A percentile compares a stretch with the other conserved stretches of the same genome.
Conservation (phyloP, 2,888 invertebrate genomes). For the Chymomyza procnemis region DNA sequence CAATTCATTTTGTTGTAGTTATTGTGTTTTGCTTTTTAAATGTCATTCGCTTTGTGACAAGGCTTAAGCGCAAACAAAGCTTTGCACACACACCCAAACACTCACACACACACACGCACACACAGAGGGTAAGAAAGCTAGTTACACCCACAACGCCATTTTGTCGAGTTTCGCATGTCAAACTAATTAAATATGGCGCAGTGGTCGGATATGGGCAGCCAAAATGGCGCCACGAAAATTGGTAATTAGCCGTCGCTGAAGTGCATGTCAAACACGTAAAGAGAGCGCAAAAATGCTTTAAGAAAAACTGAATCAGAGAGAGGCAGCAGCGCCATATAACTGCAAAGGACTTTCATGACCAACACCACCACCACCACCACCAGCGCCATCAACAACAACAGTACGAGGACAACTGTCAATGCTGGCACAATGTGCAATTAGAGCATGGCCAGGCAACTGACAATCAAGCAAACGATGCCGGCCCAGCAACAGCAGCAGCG, state of each 20-base stretch:
- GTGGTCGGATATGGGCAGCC: constrained; percentile 42
- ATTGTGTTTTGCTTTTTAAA: constrained; percentile 8
- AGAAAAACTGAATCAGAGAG: background rate
- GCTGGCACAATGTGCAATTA: constrained; percentile 63
- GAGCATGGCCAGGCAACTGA: constrained; percentile 47
- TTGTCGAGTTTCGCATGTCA: constrained; percentile 55
- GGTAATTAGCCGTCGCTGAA: constrained; percentile 67
- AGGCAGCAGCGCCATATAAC: background rate
- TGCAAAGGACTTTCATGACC: background rate
- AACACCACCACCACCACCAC: background rate
- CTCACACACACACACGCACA: constrained; percentile 11
- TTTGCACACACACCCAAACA: constrained; percentile 11
- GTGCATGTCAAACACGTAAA: constrained; percentile 71
- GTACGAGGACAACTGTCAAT: constrained; percentile 14
- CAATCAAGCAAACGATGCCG: constrained; percentile 47
- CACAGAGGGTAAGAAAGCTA: background rate
- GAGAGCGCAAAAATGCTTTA: background rate
- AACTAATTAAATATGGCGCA: constrained; percentile 66
- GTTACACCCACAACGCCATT: background rate
- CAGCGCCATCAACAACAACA: background rate
- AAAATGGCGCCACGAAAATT: constrained; percentile 70
- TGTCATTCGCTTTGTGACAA: constrained; percentile 31
- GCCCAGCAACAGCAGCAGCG: background rate
- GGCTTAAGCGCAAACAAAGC: background rate
- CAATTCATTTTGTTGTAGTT: constrained; percentile 5